phyloP scores from a whole-genome alignment of 2,888 invertebrate species.

The Byasa hedistus region DNA sequence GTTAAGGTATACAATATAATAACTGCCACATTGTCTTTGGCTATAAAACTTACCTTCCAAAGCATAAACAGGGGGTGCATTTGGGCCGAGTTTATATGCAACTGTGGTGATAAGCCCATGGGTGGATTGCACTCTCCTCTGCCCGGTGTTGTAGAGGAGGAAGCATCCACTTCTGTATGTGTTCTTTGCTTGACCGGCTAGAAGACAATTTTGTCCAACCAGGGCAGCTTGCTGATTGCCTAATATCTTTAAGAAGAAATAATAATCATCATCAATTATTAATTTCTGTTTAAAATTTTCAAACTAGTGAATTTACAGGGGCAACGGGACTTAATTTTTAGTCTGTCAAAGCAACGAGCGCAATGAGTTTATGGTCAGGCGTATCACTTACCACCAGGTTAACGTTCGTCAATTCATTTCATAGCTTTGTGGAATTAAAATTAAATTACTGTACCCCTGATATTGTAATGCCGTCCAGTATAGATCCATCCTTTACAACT shows the following conservation, averaged over 20 bases:
- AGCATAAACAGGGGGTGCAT: slow-evolving; percentile 91
- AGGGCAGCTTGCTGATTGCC: slow-evolving; percentile 98
- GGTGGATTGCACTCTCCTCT: slow-evolving; percentile 88
- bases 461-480: slow-evolving; percentile 82
- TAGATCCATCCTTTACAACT: slow-evolving; percentile 82
- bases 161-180: slow-evolving; percentile 98
- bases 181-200: slow-evolving; percentile 94
- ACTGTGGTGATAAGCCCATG: slow-evolving; percentile 94
- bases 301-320: no score
- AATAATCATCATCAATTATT: background rate
- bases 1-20: no score
- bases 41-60: slow-evolving; percentile 86
- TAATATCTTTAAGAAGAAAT: slow-evolving; percentile 81
- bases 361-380: no score
- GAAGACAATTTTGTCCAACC: slow-evolving; percentile 94
- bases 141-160: slow-evolving; percentile 96
- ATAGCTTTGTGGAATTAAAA: background rate
- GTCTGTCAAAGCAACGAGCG: no score
- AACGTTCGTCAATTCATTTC: no score
- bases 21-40: no score
- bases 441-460: slow-evolving; percentile 58
- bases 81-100: slow-evolving; percentile 92
- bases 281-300: no score
- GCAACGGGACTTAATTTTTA: no score
- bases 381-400: no score